A percentile compares a stretch with the other conserved stretches of the same genome.
Conservation (phyloP, 1,140 invertebrate species). For the Drosophila subobscura region DNA sequence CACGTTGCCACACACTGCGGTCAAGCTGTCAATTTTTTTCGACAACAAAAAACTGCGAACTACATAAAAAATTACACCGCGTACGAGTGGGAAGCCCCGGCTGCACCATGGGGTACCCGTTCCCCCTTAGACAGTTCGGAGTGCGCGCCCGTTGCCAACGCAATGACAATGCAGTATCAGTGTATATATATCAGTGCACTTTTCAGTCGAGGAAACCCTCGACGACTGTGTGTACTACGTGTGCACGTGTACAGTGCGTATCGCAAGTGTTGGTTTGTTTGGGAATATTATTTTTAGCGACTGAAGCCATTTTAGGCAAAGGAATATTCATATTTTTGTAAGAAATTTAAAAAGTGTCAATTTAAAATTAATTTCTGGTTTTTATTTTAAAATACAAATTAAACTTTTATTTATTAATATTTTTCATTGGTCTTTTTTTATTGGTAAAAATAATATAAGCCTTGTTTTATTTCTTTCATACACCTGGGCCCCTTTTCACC, state of each 20-base stretch:
- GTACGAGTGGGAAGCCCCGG: constrained; percentile 24
- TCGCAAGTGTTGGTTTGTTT: not conserved
- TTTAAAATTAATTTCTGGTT: too few species aligned
- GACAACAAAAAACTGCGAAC: constrained; percentile 65
- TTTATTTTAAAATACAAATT: too few species aligned
- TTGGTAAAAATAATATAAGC: too few species aligned
- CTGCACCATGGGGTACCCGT: constrained; percentile 32
- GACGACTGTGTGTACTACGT: constrained; percentile 31
- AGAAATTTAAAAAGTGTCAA: too few species aligned
- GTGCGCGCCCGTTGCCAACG: constrained; percentile 59
- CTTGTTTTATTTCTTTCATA: too few species aligned
- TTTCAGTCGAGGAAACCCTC: constrained; percentile 50
- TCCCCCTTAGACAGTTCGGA: constrained; percentile 15
- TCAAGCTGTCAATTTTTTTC: constrained; percentile 78
- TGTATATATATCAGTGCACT: constrained; percentile 77
- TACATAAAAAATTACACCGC: constrained; percentile 58
- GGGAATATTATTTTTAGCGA: not conserved
- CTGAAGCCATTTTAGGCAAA: too few species aligned
- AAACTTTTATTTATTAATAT: too few species aligned
- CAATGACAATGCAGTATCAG: constrained; percentile 74
- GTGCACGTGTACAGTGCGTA: constrained; percentile 37
- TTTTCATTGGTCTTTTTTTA: too few species aligned
- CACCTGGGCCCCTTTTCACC: too few species aligned
- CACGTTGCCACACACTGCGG: constrained; percentile 47
- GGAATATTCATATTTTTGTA: too few species aligned